A percentile compares a stretch with the other conserved stretches of the same genome.
These are phyloP conservation scores for Ylistrum balloti DNA, from an alignment of 1,140 invertebrate genomes.

Conservation along the genomic window DNA sequence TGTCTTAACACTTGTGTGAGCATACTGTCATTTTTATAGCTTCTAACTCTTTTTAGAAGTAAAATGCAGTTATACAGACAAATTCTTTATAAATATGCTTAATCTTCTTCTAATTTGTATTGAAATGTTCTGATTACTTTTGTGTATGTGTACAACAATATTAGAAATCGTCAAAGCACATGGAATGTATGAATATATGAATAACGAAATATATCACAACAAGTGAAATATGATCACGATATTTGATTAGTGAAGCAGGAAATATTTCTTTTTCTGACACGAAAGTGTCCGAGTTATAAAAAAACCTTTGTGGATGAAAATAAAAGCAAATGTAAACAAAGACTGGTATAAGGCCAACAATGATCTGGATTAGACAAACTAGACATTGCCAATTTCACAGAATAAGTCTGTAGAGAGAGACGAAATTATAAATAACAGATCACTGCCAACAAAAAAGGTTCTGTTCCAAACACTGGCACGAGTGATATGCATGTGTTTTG, in stretches of 20 bases:
- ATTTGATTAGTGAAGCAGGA: no score
- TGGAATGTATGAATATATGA: not conserved
- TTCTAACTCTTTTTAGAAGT: not conserved
- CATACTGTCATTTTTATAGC: not conserved
- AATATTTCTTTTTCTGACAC: not conserved
- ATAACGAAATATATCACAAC: not conserved
- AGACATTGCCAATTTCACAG: slow-evolving; percentile 4
- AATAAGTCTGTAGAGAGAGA: not conserved
- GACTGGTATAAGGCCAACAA: not conserved
- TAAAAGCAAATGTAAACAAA: slow-evolving; percentile 13
- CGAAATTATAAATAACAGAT: not conserved
- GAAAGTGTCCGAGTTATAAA: not conserved
- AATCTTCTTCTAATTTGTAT: no score
- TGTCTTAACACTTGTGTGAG: not conserved
- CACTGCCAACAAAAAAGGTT: not conserved
- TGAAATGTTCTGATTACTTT: no score
- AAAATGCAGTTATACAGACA: not conserved
- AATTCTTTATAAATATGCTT: not conserved
- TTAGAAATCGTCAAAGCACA: no score
- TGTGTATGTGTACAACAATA: no score
- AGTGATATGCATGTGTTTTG: no score
- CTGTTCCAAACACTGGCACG: slow-evolving; percentile 8
- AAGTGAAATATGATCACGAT: not conserved
- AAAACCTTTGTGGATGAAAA: not conserved
- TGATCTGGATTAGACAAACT: not conserved